Conservation (phyloP, 2,113 vertebrate species). For the Pongo abelii region DNA sequence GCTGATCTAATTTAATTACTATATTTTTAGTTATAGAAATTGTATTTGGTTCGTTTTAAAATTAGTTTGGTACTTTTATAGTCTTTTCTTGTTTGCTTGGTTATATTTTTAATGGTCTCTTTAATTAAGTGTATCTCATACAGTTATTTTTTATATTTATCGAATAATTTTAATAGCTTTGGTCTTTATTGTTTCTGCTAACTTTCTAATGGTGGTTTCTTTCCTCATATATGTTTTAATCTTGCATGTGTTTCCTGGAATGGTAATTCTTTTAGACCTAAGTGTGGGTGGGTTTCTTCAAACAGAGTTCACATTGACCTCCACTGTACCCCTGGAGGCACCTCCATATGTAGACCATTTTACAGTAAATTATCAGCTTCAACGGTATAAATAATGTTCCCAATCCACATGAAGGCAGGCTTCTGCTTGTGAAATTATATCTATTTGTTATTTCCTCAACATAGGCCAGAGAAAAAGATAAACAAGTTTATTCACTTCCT, state of each 20-base stretch:
- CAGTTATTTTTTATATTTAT: not conserved
- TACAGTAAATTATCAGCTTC: not conserved
- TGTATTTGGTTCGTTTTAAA: not conserved
- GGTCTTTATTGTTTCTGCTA: conserved; percentile 1
- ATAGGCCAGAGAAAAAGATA: not conserved
- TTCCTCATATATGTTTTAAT: not conserved
- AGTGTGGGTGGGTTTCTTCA: not conserved
- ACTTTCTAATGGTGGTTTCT: not conserved
- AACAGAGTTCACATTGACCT: not conserved
- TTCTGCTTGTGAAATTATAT: not conserved
- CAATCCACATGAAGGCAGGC: not conserved
- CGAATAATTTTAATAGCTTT: not conserved
- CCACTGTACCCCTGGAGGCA: not conserved
- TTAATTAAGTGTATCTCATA: not conserved
- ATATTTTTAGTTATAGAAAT: not conserved
- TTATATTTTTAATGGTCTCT: not conserved
- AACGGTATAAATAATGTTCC: not conserved
- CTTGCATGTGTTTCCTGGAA: not conserved
- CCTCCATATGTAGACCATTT: not conserved
- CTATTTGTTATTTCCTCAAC: not conserved
- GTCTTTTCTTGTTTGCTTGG: not conserved
- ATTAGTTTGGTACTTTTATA: not conserved
- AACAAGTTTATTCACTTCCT: not conserved
- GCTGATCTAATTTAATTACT: not conserved
- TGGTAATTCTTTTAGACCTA: not conserved